Base-by-base conservation (phyloP, 2,113 vertebrate genomes). In the Myodes glareolus region DNA sequence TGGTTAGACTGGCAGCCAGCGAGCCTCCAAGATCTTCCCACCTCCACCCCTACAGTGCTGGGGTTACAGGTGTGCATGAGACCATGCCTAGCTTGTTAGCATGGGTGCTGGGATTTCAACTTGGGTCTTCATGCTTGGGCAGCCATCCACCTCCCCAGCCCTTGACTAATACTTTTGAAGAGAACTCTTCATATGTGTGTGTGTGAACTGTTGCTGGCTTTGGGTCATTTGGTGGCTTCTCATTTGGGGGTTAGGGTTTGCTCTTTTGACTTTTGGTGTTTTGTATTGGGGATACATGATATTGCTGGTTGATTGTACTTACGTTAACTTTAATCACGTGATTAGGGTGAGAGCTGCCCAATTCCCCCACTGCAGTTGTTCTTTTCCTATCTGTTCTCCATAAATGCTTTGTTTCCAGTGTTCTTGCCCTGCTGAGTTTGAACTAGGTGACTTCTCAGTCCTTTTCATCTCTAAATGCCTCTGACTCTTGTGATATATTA, bases 391-490 rank as follows among this genome's bases (percentile, higher is more conserved):
- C 45, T 91, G 25, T 47, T 67, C 90, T 91, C 82, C 91, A 23
- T 45, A 58, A 39, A 14, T n/a, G 73, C 36, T 50, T 47, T 68
- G 25, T 91, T 87, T 31, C 81, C 50, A 70, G 86, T 29, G 2
- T 92, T 33, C 8, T 88, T 95, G 90, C 50, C 77, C 58, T 47
- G 29, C 91, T 89, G 45, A 91, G 63, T 88, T 72, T 82, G 85
- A 91, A 55, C 29, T 91, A 61, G 63, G 70, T 88, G 92, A 82
- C 58, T 93, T 96, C 80, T 86, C 85, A 80, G 52, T 67, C 50
- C n/a, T 89, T 97, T 97, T 86, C 50, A 88, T 65, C 50, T 92
- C 58, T 86, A 73, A 95, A 97, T 90, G 39, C 80, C 75, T 86
- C 68, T 86, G 25, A 76, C 10, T 85, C 52, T 13, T 58, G 92